A percentile compares a stretch with the other conserved stretches of the same genome.
Conservation (phyloP, 92 coral and sea anemone genomes). For the Parazoanthus darwini region DNA sequence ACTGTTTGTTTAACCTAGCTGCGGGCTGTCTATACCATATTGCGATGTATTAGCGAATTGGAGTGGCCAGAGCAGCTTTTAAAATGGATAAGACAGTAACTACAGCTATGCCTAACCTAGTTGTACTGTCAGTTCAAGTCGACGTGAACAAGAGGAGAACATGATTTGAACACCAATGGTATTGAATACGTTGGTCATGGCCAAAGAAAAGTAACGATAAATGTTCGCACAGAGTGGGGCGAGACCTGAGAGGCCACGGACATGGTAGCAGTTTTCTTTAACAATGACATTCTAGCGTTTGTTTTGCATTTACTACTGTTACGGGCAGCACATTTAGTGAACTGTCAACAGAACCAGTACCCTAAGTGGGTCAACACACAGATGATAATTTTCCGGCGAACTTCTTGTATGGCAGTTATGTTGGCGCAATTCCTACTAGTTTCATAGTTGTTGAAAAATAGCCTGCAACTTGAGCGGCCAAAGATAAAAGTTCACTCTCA, state of each 20-base stretch:
- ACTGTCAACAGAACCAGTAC: background rate
- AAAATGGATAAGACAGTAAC: too few relatives aligned
- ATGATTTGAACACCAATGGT: background rate
- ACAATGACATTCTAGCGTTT: too few relatives aligned
- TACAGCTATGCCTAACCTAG: background rate
- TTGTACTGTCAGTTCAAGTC: background rate
- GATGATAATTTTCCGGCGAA: background rate
- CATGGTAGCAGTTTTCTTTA: background rate
- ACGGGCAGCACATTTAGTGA: background rate
- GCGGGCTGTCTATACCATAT: background rate
- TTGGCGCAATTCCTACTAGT: background rate
- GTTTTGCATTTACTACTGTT: too few relatives aligned
- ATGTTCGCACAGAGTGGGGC: background rate
- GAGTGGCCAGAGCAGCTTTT: background rate
- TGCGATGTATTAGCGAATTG: too few relatives aligned
- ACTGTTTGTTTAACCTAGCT: background rate
- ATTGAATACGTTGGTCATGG: background rate
- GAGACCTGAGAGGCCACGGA: background rate
- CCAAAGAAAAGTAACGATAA: too few relatives aligned
- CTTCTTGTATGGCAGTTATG: background rate
- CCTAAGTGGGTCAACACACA: background rate
- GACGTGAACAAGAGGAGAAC: background rate
- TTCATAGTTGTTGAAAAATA: background rate
- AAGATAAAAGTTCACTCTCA: too few relatives aligned
- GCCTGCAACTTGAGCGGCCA: too few relatives aligned